Conservation (phyloP, 2,888 invertebrate genomes). For the Stegophylla sp. region DNA sequence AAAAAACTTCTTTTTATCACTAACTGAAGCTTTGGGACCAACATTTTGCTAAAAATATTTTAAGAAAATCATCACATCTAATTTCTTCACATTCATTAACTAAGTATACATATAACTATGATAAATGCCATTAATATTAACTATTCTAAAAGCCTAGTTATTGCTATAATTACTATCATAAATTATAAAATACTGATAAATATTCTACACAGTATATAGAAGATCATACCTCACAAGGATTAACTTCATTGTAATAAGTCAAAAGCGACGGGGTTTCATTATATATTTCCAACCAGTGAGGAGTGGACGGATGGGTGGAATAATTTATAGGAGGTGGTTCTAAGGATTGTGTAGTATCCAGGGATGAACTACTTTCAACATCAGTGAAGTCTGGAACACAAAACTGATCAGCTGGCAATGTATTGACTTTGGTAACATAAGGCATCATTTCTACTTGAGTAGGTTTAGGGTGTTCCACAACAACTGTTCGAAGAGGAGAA, state of each 20-base stretch:
- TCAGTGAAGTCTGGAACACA: slow-evolving; percentile 52
- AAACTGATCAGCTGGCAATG: slow-evolving; percentile 41
- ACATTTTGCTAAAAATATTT: slow-evolving; percentile 62
- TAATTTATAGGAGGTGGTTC: slow-evolving; percentile 68
- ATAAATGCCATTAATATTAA: slow-evolving; percentile 5
- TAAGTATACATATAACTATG: slow-evolving; percentile 14
- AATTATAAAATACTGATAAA: slow-evolving; percentile 37
- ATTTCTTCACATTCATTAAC: not conserved
- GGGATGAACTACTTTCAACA: slow-evolving; percentile 52
- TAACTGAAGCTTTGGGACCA: slow-evolving; percentile 84
- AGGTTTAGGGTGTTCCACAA: slow-evolving; percentile 51
- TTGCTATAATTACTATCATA: not conserved
- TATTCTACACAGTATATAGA: slow-evolving; percentile 55
- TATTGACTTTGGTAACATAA: slow-evolving; percentile 56
- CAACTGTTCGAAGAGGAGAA: slow-evolving; percentile 39
- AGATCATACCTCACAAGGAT: slow-evolving; percentile 53
- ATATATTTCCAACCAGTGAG: slow-evolving; percentile 67
- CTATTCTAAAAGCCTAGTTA: slow-evolving; percentile 45
- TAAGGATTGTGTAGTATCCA: slow-evolving; percentile 54
- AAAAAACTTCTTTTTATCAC: slow-evolving; percentile 93
- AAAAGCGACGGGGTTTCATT: slow-evolving; percentile 66
- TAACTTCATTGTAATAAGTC: slow-evolving; percentile 58
- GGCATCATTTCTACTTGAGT: slow-evolving; percentile 53
- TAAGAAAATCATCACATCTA: slow-evolving; percentile 3
- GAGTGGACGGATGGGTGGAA: slow-evolving; percentile 67